These are phyloP conservation scores for Drosophila macrospina DNA, from an alignment of 2,888 invertebrate genomes.

Conservation along the genomic window DNA sequence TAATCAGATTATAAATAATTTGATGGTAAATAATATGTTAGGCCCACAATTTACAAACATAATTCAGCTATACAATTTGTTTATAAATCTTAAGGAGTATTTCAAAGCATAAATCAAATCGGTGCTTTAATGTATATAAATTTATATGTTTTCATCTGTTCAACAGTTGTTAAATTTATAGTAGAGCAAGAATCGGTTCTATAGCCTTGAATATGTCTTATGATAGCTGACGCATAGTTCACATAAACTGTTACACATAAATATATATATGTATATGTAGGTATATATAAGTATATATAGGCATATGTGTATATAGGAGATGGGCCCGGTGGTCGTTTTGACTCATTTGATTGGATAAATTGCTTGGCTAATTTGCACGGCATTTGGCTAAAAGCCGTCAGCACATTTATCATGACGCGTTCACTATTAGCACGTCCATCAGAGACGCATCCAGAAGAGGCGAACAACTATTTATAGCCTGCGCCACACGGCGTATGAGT, in stretches of 20 bases:
- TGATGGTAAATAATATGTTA: background rate
- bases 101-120: slow-evolving; percentile 13
- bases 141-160: slow-evolving; percentile 19
- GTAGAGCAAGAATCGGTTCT: slow-evolving; percentile 4
- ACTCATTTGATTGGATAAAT: slow-evolving; percentile 65
- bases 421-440: slow-evolving; percentile 43
- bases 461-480: slow-evolving; percentile 60
- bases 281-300: slow-evolving; percentile 3
- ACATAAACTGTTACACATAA: background rate
- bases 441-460: slow-evolving; percentile 15
- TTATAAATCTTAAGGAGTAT: background rate
- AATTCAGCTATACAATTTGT: background rate
- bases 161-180: slow-evolving; percentile 6
- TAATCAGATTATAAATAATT: background rate
- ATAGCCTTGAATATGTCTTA: slow-evolving; percentile 49
- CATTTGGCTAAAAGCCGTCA: slow-evolving; percentile 65
- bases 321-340: slow-evolving; percentile 26
- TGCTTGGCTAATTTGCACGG: slow-evolving; percentile 72
- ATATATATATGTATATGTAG: background rate
- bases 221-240: slow-evolving; percentile 50
- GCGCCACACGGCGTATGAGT: slow-evolving; percentile 74
- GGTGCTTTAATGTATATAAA: slow-evolving; percentile 6
- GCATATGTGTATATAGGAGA: background rate
- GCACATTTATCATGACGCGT: slow-evolving; percentile 68
- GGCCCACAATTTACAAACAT: background rate